Conservation (phyloP, 2,113 vertebrate genomes). For the Castor canadensis region DNA sequence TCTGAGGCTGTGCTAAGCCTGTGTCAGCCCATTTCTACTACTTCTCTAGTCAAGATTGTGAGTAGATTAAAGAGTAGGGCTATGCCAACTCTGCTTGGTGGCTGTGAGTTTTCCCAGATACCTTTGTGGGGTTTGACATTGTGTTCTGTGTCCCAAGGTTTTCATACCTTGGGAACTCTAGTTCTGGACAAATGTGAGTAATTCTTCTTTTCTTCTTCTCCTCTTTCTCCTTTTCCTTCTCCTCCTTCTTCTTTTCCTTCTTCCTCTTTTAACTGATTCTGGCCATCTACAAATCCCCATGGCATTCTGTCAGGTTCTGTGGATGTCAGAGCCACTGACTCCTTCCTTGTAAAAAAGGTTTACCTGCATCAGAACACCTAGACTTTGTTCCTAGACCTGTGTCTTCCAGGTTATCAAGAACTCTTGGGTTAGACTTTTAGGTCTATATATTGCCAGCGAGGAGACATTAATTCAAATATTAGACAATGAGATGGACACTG, state of each 20-base stretch:
- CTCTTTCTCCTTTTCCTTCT: no score
- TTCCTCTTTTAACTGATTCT: background rate
- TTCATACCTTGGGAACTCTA: no score
- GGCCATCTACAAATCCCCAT: background rate
- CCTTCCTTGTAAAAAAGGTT: background rate
- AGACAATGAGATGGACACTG: background rate
- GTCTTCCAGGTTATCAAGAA: background rate
- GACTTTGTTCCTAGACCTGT: background rate
- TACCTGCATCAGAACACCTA: no score
- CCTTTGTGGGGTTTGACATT: background rate
- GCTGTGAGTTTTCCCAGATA: background rate
- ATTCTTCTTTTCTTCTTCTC: no score
- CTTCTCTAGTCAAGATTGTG: background rate
- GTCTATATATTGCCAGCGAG: background rate
- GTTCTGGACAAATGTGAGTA: background rate
- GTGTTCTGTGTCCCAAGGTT: no score
- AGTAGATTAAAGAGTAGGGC: background rate
- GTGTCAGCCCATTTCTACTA: background rate
- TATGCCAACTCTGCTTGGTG: fast-evolving
- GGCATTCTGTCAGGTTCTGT: background rate
- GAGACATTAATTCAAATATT: background rate
- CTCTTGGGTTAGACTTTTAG: background rate
- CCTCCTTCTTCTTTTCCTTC: background rate
- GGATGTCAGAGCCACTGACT: background rate
- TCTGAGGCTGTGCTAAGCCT: background rate